phyloP scores from a whole-genome alignment of 2,113 vertebrate species.

The Cynocephalus volans region DNA sequence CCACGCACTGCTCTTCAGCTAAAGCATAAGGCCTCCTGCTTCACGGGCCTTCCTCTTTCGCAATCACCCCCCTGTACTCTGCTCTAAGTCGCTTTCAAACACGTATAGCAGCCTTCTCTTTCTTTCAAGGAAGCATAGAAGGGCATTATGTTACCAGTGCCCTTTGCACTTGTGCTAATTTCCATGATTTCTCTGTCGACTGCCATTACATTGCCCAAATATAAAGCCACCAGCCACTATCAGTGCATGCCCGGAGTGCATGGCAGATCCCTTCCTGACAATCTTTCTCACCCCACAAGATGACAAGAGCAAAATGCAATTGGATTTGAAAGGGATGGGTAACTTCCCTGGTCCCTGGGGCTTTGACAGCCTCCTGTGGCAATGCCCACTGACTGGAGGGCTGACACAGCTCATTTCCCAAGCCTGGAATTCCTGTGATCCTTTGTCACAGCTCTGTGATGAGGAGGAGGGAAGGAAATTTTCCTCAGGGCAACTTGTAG shows the following conservation, averaged over 20 bases:
- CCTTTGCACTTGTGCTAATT: neutral
- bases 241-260: neutral
- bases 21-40: neutral
- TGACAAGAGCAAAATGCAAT: slow-evolving; percentile 51
- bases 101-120: neutral
- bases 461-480: neutral
- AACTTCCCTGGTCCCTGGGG: neutral
- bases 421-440: slow-evolving; percentile 44
- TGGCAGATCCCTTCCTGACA: neutral
- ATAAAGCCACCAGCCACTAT: neutral
- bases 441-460: slow-evolving; percentile 24
- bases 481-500: neutral
- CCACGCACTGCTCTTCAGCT: neutral
- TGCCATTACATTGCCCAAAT: neutral
- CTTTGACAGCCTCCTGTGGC: neutral
- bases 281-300: neutral
- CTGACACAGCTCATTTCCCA: slow-evolving; percentile 59
- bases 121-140: neutral
- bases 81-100: slow-evolving; percentile 46
- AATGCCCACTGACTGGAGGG: neutral
- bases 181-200: slow-evolving; percentile 4
- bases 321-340: slow-evolving; percentile 48
- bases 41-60: neutral
- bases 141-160: neutral
- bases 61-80: neutral